These are phyloP conservation scores for Pseudeuparius sepicola DNA, from an alignment of 2,888 invertebrate genomes.

Conservation along the genomic window DNA sequence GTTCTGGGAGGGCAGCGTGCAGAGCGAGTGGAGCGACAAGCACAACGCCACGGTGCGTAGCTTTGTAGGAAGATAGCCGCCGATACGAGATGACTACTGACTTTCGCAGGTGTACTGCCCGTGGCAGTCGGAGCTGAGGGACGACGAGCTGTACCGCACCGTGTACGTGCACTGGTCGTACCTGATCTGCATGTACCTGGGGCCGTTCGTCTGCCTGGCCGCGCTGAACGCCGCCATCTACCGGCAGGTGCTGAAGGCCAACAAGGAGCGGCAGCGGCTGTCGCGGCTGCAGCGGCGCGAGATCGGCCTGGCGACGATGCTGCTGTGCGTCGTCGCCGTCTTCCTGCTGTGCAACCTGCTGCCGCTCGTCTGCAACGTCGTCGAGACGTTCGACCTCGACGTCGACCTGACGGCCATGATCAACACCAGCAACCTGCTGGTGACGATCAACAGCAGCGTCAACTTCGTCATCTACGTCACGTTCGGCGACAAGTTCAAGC, in stretches of 20 bases:
- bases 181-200: slow-evolving; percentile 84
- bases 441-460: slow-evolving; percentile 93
- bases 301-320: slow-evolving; percentile 90
- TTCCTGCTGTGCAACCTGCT: slow-evolving; percentile 89
- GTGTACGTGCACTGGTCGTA: slow-evolving; percentile 94
- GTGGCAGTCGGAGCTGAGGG: slow-evolving; percentile 56
- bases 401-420: slow-evolving; percentile 55
- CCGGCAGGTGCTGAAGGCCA: slow-evolving; percentile 79
- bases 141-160: slow-evolving; percentile 63
- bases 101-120: slow-evolving; percentile 74
- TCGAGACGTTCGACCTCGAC: slow-evolving; percentile 61
- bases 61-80: too few relatives aligned
- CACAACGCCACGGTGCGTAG: slow-evolving; percentile 31
- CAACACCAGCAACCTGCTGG: slow-evolving; percentile 80
- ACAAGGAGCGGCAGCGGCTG: slow-evolving; percentile 78
- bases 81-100: slow-evolving; percentile 48
- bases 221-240: slow-evolving; percentile 88
- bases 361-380: slow-evolving; percentile 75
- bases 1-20: slow-evolving; percentile 56
- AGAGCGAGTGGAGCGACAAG: slow-evolving; percentile 36
- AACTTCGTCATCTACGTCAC: slow-evolving; percentile 98
- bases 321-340: slow-evolving; percentile 87
- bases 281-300: slow-evolving; percentile 86
- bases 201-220: slow-evolving; percentile 82
- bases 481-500: slow-evolving; percentile 93